Evolutionary conservation across 2,113 vertebrate species (phyloP).

Genomic region (Vulpes lagopus): DNA sequence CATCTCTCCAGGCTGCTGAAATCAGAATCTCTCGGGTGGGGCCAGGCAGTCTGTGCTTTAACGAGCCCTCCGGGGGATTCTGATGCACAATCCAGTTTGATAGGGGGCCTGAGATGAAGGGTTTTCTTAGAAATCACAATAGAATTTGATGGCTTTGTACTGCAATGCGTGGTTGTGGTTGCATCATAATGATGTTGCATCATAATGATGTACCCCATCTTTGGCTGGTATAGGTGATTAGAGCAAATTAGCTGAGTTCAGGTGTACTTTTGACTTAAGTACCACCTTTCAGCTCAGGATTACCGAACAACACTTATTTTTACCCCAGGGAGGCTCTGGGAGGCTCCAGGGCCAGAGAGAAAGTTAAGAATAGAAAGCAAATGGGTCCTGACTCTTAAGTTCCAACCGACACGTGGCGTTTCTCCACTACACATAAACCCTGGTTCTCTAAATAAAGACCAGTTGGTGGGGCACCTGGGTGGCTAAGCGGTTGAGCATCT

Average conservation of each 20-base stretch:
- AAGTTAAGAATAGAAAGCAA: conserved; percentile 66
- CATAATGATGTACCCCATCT: not conserved
- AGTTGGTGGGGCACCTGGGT: not conserved
- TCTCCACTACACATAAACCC: not conserved
- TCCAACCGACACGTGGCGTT: not conserved
- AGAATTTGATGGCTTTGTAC: not conserved
- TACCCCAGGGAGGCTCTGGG: not conserved
- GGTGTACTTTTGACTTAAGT: conserved; percentile 59
- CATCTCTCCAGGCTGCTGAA: not conserved
- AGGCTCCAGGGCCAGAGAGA: conserved; percentile 24
- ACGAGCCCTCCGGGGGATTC: not conserved
- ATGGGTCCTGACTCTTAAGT: not conserved
- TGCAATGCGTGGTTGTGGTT: not conserved
- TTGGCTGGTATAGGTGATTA: not conserved
- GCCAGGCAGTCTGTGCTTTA: not conserved
- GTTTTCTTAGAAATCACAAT: not conserved
- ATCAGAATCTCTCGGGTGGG: not conserved
- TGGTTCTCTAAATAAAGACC: conserved; percentile 52
- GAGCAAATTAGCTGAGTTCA: conserved; percentile 65
- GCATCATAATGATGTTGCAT: not conserved
- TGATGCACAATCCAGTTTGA: not conserved
- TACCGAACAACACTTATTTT: conserved; percentile 69
- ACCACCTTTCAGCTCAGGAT: conserved; percentile 57
- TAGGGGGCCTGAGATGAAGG: not conserved
- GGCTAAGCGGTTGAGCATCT: no score